Base-by-base conservation (phyloP, 2,888 invertebrate genomes). In the Melangyna quadrimaculata region DNA sequence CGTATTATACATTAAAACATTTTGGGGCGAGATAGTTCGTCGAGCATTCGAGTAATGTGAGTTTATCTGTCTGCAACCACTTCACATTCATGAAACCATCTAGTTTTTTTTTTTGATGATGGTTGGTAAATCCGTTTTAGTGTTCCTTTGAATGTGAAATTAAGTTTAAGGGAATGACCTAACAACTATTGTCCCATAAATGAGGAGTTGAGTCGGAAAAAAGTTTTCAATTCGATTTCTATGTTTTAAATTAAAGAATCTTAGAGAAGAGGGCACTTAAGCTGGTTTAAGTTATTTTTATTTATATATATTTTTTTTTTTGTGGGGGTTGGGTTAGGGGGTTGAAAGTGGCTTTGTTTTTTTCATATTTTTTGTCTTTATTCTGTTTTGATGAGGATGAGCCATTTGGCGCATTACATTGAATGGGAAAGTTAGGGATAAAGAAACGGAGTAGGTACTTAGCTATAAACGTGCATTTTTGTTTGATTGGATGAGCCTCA, bases 101-200 rank as follows among this genome's bases (percentile, higher is more conserved):
- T 24, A 12, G n/a, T 59, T n/a, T 32, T 59, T 57, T 3, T 29
- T 32, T n/a, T 74, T 43, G n/a, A n/a, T 67, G 22, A n/a, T 37
- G 22, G 29, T 55, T 29, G 63, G 63, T 19, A 9, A 83, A 78
- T 83, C 83, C 65, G 59, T 74, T 82, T 74, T 70, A 78, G 69
- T 78, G 73, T 65, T 35, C 63, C 43, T 37, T 65, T 83, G 53
- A 79, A 70, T 74, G 69, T 73, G 51, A 69, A 78, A 83, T 78
- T 63, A 83, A 83, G 61, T 69, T 63, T 70, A 72, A 78, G 78
- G 45, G 69, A 83, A 73, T 63, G 61, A 73, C 69, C 82, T 24
- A 63, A 32, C 81, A 63, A 32, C 81, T 65, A 51, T 57, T 75
- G 48, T 75, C 40, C 48, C 9, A 10, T 29, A 17, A 35, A 27